Conservation (phyloP, 35 echinoderm and acorn worm species). For the Stichopus chloronotus region DNA sequence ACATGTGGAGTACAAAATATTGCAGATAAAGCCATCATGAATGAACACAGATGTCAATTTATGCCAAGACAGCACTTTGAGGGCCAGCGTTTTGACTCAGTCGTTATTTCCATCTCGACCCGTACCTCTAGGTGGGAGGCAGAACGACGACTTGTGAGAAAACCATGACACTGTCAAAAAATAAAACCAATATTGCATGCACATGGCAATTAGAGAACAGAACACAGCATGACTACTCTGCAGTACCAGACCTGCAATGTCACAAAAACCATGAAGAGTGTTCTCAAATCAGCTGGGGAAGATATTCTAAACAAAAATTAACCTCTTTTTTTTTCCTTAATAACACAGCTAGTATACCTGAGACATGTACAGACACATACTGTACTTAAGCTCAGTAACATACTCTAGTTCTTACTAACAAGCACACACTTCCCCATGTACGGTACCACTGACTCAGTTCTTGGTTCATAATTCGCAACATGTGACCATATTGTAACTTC, state of each 20-base stretch:
- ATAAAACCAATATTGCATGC: not conserved
- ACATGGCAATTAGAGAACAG: constrained; percentile 49
- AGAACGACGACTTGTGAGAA: constrained; percentile 1
- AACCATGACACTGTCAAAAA: constrained; percentile 32
- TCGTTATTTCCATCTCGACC: not conserved
- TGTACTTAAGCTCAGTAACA: not conserved
- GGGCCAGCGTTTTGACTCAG: not conserved
- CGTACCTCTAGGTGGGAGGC: constrained; percentile 38
- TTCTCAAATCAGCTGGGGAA: not conserved
- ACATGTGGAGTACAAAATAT: no score
- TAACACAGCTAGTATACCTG: not conserved
- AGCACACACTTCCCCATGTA: no score
- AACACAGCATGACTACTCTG: constrained; percentile 9
- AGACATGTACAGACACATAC: not conserved
- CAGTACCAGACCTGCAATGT: constrained; percentile 3
- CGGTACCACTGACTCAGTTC: no score
- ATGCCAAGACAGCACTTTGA: constrained; percentile 28
- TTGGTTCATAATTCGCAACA: no score
- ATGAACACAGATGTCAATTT: no score
- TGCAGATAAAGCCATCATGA: no score
- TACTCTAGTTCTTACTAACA: no score
- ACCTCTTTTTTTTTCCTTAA: not conserved
- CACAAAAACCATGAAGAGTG: not conserved
- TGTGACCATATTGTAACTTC: no score
- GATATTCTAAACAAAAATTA: not conserved